Evolutionary conservation across 1,140 invertebrate genomes (phyloP).

Genomic region (Drosophila parvula): DNA sequence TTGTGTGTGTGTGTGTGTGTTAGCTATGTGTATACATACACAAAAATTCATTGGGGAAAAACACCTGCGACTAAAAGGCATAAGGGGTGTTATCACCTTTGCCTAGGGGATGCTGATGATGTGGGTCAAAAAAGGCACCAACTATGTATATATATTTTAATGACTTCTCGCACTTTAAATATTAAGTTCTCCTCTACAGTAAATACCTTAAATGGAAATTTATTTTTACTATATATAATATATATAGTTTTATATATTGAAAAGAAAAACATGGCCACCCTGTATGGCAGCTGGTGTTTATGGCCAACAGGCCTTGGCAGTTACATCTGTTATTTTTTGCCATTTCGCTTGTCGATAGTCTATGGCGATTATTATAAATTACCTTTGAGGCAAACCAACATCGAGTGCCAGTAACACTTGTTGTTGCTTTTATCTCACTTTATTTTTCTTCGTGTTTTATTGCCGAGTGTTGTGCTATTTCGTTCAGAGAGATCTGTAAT

Average conservation of each 20-base stretch:
- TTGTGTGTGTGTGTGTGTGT: not conserved
- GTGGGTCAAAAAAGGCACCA: conserved; percentile 3
- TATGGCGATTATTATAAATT: conserved; percentile 66
- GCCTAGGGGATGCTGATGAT: conserved; percentile 3
- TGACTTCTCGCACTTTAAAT: conserved; percentile 12
- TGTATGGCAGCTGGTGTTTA: conserved; percentile 46
- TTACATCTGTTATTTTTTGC: conserved; percentile 39
- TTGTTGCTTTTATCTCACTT: conserved; percentile 12
- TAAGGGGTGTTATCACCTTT: conserved; percentile 31
- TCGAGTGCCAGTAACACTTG: conserved; percentile 34
- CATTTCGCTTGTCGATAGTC: conserved; percentile 46
- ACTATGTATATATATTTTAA: conserved; percentile 3
- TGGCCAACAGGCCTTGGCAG: conserved; percentile 38
- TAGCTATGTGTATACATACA: not conserved
- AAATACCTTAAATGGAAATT: not conserved
- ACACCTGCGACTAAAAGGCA: conserved; percentile 35
- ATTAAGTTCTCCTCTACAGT: not conserved
- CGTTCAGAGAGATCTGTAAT: conserved; percentile 44
- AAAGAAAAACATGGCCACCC: conserved; percentile 7
- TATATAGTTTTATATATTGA: not conserved
- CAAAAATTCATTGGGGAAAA: not conserved
- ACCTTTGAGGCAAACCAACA: conserved; percentile 42
- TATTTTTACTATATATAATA: not conserved
- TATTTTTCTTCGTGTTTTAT: not conserved
- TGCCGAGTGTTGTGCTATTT: conserved; percentile 10